These are phyloP conservation scores for Holothuria leucospilota DNA, from an alignment of 53 echinoderm and acorn worm genomes.

Conservation along the genomic window DNA sequence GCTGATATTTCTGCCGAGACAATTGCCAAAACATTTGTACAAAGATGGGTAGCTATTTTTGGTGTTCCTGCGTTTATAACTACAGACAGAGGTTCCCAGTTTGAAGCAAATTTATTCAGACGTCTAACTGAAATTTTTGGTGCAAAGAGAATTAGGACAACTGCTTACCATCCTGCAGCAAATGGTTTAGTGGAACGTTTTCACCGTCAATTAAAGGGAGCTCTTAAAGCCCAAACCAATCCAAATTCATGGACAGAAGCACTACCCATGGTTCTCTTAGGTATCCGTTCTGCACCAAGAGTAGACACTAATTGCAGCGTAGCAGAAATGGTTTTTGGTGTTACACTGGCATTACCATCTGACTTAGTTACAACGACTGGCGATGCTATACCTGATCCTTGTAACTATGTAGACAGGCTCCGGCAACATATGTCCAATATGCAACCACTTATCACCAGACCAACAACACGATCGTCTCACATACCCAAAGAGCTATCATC, in stretches of 20 bases:
- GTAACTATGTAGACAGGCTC: constrained; percentile 40
- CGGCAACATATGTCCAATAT: constrained; percentile 50
- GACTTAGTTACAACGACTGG: neutral
- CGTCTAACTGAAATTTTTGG: no score
- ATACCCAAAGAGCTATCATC: neutral
- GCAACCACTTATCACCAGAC: constrained; percentile 4
- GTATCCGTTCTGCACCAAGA: constrained; percentile 29
- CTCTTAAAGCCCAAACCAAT: constrained; percentile 47
- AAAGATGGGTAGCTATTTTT: constrained; percentile 51
- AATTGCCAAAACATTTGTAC: constrained; percentile 53
- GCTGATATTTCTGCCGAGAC: constrained; percentile 65
- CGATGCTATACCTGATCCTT: neutral
- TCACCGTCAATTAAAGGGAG: constrained; percentile 55
- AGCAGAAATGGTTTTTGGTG: no score
- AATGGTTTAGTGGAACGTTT: no score
- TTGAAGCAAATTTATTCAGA: constrained; percentile 58
- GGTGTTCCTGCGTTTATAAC: constrained; percentile 56
- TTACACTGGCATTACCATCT: constrained; percentile 14
- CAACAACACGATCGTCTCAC: neutral
- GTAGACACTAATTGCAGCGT: constrained; percentile 37
- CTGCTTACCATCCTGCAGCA: no score
- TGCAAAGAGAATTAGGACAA: no score
- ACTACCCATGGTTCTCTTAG: constrained; percentile 46
- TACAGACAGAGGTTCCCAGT: constrained; percentile 69
- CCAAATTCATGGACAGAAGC: constrained; percentile 29